Evolutionary conservation across 2,113 vertebrate genomes (phyloP).

Genomic region (Oreamnos americanus): DNA sequence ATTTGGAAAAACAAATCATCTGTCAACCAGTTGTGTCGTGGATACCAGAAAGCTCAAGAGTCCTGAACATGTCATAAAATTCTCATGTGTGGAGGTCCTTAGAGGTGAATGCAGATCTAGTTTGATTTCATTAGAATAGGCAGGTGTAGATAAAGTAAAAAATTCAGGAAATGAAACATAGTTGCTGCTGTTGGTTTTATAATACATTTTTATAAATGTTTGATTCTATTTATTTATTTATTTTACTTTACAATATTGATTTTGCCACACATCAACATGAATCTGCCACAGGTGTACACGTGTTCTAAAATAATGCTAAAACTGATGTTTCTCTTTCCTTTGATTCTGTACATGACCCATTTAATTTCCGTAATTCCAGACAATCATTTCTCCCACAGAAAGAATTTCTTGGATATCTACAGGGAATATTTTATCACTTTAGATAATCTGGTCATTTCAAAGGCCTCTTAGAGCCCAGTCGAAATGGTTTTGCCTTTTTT

Average conservation of each 20-base stretch:
- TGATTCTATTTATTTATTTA: not conserved
- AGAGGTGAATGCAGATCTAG: not conserved
- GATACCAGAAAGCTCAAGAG: not conserved
- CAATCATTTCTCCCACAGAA: not conserved
- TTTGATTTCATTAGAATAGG: not conserved
- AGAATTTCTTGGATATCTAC: not conserved
- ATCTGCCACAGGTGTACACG: no score
- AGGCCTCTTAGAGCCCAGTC: not conserved
- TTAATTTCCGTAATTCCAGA: constrained; percentile 26
- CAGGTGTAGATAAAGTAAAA: not conserved
- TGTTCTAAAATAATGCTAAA: constrained; percentile 40
- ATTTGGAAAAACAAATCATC: not conserved
- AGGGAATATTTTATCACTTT: constrained; percentile 41
- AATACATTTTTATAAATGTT: constrained; percentile 17
- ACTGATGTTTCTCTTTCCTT: not conserved
- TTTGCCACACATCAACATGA: no score
- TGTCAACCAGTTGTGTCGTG: not conserved
- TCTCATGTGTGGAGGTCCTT: constrained; percentile 6
- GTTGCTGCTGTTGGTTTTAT: constrained; percentile 33
- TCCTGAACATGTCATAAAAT: not conserved
- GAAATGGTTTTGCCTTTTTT: not conserved
- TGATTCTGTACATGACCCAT: constrained; percentile 7
- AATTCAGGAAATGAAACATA: not conserved
- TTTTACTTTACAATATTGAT: no score
- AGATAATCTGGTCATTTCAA: not conserved